These are phyloP conservation scores for Lates calcarifer DNA, from an alignment of 2,113 vertebrate species.

Conservation along the genomic window DNA sequence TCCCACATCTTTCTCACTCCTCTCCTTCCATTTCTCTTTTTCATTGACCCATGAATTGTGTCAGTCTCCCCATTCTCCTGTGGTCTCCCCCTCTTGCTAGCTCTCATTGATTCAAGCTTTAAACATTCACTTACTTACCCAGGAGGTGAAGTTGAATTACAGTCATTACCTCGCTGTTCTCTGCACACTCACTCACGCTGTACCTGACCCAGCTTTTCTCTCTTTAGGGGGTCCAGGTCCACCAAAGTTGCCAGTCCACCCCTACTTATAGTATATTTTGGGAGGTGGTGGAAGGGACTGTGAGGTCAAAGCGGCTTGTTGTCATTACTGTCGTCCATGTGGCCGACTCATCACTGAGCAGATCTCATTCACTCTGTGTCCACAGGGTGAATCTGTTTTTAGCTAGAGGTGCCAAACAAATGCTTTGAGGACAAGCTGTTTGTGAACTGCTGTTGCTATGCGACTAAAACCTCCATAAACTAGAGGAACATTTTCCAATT, in stretches of 20 bases:
- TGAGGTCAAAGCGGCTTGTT: constrained; percentile 16
- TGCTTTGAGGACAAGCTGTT: background rate
- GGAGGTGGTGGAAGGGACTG: background rate
- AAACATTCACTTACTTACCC: constrained; percentile 58
- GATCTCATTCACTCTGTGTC: background rate
- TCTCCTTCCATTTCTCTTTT: background rate
- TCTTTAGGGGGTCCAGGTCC: background rate
- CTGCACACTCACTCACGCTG: constrained; percentile 20
- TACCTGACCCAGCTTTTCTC: constrained; percentile 18
- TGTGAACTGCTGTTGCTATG: constrained; percentile 45
- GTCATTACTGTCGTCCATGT: background rate
- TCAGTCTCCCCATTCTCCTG: background rate
- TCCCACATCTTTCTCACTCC: background rate
- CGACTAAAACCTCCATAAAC: constrained; percentile 35
- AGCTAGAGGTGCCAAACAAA: background rate
- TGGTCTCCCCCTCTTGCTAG: background rate
- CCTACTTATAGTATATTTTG: background rate
- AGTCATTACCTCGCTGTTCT: constrained; percentile 48
- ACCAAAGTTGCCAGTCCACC: background rate
- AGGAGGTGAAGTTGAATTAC: constrained; percentile 57
- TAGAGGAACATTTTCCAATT: constrained; percentile 15
- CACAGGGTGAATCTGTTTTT: background rate
- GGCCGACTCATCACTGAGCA: background rate
- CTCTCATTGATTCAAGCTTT: constrained; percentile 50
- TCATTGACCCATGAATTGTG: constrained; percentile 21